Evolutionary conservation across 2,113 vertebrate genomes (phyloP).

Genomic region (Protobothrops flavoviridis): DNA sequence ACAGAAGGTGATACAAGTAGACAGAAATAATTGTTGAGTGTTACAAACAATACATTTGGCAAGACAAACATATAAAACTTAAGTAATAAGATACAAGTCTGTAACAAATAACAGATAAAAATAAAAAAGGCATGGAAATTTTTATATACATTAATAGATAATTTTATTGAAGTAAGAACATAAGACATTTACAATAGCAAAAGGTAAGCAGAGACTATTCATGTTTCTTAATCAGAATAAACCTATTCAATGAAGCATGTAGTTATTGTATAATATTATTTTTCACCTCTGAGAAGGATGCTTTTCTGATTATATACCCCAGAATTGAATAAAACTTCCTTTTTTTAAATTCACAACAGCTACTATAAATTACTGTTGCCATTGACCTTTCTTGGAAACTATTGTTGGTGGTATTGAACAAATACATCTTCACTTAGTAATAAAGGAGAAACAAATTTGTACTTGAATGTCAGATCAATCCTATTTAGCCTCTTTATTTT

Average conservation of each 20-base stretch:
- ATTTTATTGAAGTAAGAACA: neutral
- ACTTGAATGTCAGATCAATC: neutral
- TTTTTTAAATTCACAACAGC: neutral
- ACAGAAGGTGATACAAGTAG: neutral
- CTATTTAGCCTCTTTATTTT: neutral
- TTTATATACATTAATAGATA: neutral
- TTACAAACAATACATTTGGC: neutral
- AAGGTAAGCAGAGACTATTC: neutral
- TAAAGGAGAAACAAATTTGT: neutral
- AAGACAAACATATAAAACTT: neutral
- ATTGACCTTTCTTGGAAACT: neutral
- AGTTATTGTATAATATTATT: neutral
- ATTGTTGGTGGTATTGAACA: neutral
- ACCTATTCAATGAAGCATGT: neutral
- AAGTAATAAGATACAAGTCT: neutral
- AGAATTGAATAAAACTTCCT: neutral
- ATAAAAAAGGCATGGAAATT: neutral
- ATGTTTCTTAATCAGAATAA: neutral
- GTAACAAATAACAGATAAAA: neutral
- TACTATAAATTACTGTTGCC: neutral
- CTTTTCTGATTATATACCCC: neutral
- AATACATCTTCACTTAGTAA: neutral
- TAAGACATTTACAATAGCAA: neutral
- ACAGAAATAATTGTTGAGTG: neutral
- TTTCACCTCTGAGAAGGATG: neutral